Percentiles rank a stretch among this genome's conserved stretches.
phyloP scores from a whole-genome alignment of 1,140 invertebrate species.

The Brachionus manjavacas region DNA sequence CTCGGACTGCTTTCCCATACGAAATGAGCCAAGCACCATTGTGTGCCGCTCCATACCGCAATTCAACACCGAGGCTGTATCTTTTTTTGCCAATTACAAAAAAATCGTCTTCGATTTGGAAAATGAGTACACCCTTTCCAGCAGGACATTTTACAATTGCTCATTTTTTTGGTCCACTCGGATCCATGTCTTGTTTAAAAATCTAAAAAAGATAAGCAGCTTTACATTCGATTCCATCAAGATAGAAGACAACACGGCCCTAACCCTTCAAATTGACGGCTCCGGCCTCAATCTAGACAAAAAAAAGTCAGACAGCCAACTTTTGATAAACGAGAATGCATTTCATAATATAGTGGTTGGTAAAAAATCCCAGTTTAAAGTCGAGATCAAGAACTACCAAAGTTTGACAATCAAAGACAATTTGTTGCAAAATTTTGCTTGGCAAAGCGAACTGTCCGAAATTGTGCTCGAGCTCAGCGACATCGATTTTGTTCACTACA shows the following conservation, averaged over 20 bases:
- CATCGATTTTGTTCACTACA: background rate
- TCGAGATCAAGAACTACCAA: background rate
- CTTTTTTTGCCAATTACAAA: constrained; percentile 4
- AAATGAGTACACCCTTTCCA: constrained; percentile 10
- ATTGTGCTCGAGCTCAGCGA: background rate
- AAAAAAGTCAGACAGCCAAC: background rate
- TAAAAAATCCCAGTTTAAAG: background rate
- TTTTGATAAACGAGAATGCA: background rate
- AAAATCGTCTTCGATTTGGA: constrained; percentile 25
- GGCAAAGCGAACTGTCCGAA: constrained; percentile 9
- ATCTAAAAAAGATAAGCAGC: constrained; percentile 21
- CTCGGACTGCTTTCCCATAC: background rate
- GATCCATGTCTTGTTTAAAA: background rate
- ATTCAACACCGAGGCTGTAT: background rate
- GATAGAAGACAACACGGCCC: background rate
- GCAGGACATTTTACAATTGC: constrained; percentile 19
- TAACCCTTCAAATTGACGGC: background rate
- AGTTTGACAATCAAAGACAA: constrained; percentile 17
- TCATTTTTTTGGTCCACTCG: constrained; percentile 1
- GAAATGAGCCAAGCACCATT: background rate
- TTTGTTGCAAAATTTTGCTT: constrained; percentile 2
- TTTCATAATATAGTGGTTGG: background rate
- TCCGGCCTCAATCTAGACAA: constrained; percentile 17
- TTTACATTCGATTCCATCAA: constrained; percentile 11
- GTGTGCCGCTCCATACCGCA: background rate